phyloP scores from a whole-genome alignment of 2,888 invertebrate genomes.

The Eremobia ochroleuca region DNA sequence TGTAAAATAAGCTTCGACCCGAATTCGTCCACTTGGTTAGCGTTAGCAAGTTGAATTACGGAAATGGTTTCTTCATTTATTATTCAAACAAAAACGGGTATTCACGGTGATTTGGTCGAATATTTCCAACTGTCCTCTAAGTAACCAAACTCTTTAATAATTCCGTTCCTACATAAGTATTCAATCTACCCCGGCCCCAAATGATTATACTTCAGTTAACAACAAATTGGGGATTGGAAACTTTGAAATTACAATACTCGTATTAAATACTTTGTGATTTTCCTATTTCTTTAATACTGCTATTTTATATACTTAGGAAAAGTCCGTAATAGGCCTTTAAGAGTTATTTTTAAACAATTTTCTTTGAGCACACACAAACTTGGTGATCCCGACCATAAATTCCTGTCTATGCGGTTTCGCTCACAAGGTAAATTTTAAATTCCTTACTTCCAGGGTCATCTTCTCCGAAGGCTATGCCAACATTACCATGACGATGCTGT shows the following conservation, averaged over 20 bases:
- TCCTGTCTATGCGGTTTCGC: neutral
- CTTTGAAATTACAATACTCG: conserved; percentile 52
- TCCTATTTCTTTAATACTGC: conserved; percentile 38
- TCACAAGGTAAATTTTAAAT: neutral
- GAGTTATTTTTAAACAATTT: neutral
- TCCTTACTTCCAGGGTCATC: conserved; percentile 83
- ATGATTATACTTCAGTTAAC: conserved; percentile 57
- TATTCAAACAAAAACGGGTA: neutral
- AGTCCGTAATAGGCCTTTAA: conserved; percentile 1
- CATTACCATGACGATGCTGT: conserved; percentile 90
- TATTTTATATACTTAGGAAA: conserved; percentile 24
- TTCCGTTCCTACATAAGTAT: conserved; percentile 45
- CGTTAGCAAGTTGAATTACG: neutral
- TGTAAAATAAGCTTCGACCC: neutral
- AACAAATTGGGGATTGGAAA: conserved; percentile 50
- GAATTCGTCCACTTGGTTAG: neutral
- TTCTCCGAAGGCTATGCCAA: conserved; percentile 92
- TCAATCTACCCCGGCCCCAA: conserved; percentile 42
- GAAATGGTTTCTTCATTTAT: neutral
- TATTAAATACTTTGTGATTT: conserved; percentile 46
- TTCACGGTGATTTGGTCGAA: conserved; percentile 28
- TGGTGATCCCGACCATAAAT: neutral
- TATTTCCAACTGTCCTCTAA: conserved; percentile 43
- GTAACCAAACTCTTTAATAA: conserved; percentile 58
- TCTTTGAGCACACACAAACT: neutral